phyloP scores from a whole-genome alignment of 2,113 vertebrate genomes.

The Zosterops pallidus region DNA sequence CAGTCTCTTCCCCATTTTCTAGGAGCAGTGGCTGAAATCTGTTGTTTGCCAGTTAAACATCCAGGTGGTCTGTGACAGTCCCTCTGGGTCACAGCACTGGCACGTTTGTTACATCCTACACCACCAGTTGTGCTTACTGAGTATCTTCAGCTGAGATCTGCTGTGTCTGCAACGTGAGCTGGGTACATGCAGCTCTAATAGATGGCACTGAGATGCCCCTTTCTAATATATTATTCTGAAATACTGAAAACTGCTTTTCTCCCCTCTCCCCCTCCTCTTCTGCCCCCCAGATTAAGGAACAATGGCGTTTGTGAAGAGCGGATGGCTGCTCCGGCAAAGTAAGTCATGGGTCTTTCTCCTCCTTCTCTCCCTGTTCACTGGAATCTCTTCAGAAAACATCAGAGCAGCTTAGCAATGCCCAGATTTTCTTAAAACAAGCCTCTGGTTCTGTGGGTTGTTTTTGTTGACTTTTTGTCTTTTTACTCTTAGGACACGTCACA shows the following conservation, averaged over 20 bases:
- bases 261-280: not conserved
- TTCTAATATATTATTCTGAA: not conserved
- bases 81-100: fast-evolving
- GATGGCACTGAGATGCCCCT: not conserved
- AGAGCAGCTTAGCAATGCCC: not conserved
- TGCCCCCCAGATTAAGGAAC: slow-evolving; percentile 17
- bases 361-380: not conserved
- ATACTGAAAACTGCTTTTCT: not conserved
- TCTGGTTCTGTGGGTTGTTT: not conserved
- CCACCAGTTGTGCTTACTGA: not conserved
- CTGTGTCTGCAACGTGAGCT: not conserved
- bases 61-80: not conserved
- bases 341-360: slow-evolving; percentile 35
- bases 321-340: slow-evolving; percentile 83
- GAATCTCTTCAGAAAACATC: not conserved
- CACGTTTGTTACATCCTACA: not conserved
- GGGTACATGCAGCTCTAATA: not conserved
- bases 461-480: not conserved
- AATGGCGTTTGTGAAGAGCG: slow-evolving; percentile 82
- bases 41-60: not conserved
- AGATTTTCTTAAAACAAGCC: not conserved
- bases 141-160: not conserved
- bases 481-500: not conserved
- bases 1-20: not conserved
- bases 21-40: not conserved